A percentile compares a stretch with the other conserved stretches of the same genome.
Conservation (phyloP, 1,140 invertebrate genomes). For the Drosophila repletoides region DNA sequence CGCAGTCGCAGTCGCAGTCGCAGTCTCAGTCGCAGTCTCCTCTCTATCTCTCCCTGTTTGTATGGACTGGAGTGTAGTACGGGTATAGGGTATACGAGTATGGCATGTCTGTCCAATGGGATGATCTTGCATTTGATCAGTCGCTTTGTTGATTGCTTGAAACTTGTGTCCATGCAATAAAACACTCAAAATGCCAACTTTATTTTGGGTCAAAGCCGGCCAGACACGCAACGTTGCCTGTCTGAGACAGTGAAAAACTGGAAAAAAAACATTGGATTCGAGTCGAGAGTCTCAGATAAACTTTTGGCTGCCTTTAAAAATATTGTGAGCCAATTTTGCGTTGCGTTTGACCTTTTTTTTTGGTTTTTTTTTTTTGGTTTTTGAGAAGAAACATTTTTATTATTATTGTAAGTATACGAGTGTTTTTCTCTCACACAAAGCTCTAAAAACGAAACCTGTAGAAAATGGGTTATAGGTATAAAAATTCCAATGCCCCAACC, state of each 20-base stretch:
- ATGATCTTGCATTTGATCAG: constrained; percentile 80
- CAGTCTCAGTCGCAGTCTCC: neutral
- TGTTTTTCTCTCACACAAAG: constrained; percentile 1
- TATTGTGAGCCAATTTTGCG: constrained; percentile 65
- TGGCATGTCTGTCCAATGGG: constrained; percentile 57
- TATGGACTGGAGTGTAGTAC: neutral
- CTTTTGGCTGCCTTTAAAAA: constrained; percentile 41
- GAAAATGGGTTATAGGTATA: constrained; percentile 63
- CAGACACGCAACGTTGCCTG: constrained; percentile 78
- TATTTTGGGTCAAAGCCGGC: constrained; percentile 76
- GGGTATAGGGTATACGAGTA: constrained; percentile 11
- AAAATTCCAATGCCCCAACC: constrained; percentile 48
- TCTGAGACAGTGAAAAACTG: constrained; percentile 22
- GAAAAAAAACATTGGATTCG: constrained; percentile 9
- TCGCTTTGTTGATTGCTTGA: constrained; percentile 79
- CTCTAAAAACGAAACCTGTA: constrained; percentile 35
- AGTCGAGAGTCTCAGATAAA: constrained; percentile 50
- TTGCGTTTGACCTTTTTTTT: constrained; percentile 73
- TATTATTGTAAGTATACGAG: constrained; percentile 1
- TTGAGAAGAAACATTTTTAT: constrained; percentile 18
- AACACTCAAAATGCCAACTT: constrained; percentile 80
- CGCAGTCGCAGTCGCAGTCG: constrained; percentile 17
- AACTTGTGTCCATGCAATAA: constrained; percentile 79
- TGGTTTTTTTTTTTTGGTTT: no score
- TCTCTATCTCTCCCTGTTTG: neutral